Evolutionary conservation across 64 coral and sea anemone genomes (phyloP).

Genomic region (Montipora capricornis): DNA sequence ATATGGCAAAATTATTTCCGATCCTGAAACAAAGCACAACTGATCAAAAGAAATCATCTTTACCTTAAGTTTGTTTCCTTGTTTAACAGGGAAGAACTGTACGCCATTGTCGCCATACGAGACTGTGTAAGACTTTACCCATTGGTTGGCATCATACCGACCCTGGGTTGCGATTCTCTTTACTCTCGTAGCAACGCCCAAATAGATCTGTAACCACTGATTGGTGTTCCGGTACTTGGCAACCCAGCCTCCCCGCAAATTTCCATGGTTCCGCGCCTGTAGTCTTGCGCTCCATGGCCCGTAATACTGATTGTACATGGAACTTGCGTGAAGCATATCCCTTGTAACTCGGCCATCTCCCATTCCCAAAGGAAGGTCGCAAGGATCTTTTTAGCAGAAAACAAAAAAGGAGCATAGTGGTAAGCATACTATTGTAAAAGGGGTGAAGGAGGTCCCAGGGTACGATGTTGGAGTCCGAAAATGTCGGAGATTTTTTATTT

Average conservation of each 20-base stretch:
- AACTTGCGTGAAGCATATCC: slow-evolving; percentile 75
- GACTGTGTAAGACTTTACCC: slow-evolving; percentile 53
- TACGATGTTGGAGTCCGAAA: too few species aligned
- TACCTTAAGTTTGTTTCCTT: slow-evolving; percentile 57
- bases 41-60: neutral
- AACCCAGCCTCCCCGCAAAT: slow-evolving; percentile 51
- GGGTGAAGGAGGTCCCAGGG: too few species aligned
- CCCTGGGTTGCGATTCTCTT: slow-evolving; percentile 65
- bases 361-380: slow-evolving; percentile 83
- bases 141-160: slow-evolving; percentile 74
- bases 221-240: slow-evolving; percentile 26
- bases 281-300: slow-evolving; percentile 83
- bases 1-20: too few species aligned
- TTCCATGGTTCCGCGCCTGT: slow-evolving; percentile 71
- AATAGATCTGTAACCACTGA: slow-evolving; percentile 55
- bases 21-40: too few species aligned
- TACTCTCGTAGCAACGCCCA: slow-evolving; percentile 38
- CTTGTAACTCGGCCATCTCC: slow-evolving; percentile 72
- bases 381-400: slow-evolving; percentile 56
- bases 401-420: neutral
- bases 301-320: slow-evolving; percentile 77
- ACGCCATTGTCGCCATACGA: slow-evolving; percentile 50
- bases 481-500: too few species aligned
- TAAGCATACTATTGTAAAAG: neutral
- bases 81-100: slow-evolving; percentile 36